A percentile compares a stretch with the other conserved stretches of the same genome.
These are phyloP conservation scores for Corythoichthys haematopterus DNA, from an alignment of 2,113 vertebrate species.

Conservation along the genomic window DNA sequence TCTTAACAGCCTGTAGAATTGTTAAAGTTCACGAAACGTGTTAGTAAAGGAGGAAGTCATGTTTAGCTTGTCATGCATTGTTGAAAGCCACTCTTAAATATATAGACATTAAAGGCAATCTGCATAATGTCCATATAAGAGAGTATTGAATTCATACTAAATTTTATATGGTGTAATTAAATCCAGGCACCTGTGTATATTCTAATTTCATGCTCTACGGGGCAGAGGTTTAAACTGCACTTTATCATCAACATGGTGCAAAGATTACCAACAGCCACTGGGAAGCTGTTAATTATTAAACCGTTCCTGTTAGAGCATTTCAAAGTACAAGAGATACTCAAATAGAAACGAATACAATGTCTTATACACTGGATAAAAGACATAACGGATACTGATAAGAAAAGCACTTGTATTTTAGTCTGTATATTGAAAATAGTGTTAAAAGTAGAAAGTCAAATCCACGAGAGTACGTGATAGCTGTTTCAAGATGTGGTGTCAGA, in stretches of 20 bases:
- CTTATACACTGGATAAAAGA: background rate
- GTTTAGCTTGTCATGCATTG: background rate
- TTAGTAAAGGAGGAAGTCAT: background rate
- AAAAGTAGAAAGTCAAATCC: background rate
- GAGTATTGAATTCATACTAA: background rate
- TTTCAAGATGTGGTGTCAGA: background rate
- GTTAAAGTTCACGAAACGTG: constrained; percentile 32
- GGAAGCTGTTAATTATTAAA: constrained; percentile 54
- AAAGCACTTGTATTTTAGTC: background rate
- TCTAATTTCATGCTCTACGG: background rate
- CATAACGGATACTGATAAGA: constrained; percentile 1
- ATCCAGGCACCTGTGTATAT: background rate
- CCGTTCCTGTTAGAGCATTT: constrained; percentile 40
- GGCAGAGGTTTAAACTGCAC: background rate
- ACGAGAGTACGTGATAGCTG: background rate
- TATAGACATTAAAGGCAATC: background rate
- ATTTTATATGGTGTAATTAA: no score
- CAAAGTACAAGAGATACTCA: constrained; percentile 11
- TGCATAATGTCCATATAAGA: background rate
- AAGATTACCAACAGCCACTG: constrained; percentile 12
- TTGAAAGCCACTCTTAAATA: background rate
- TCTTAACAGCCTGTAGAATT: constrained; percentile 22
- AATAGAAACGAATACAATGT: background rate
- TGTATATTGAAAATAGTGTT: background rate
- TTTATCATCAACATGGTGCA: constrained; percentile 1